Percentiles rank a stretch among this genome's conserved stretches.
phyloP scores from a whole-genome alignment of 1,140 invertebrate species.

The Ceratina japonica region DNA sequence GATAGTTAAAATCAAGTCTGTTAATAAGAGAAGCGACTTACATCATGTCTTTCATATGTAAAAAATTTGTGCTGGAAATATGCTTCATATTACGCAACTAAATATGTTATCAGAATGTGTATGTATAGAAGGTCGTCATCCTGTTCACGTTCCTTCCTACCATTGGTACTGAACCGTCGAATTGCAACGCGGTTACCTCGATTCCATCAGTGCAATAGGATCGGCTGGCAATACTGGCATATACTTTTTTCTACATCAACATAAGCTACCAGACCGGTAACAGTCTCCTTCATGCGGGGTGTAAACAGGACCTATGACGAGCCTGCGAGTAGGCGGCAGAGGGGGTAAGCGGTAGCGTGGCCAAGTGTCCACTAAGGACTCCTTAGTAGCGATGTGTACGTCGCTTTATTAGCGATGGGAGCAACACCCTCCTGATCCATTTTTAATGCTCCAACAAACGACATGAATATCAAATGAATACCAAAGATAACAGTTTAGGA shows the following conservation, averaged over 20 bases:
- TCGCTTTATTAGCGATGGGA: constrained; percentile 42
- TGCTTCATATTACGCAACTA: constrained; percentile 3
- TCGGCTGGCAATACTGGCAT: constrained; percentile 4
- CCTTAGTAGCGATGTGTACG: constrained; percentile 17
- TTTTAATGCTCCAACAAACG: not conserved
- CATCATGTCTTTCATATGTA: not conserved
- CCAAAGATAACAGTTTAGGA: not conserved
- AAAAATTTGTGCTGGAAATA: not conserved
- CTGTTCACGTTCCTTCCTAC: constrained; percentile 9
- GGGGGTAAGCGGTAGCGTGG: constrained; percentile 20
- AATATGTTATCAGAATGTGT: constrained; percentile 26
- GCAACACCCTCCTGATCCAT: constrained; percentile 10
- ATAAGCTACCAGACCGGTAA: constrained; percentile 46
- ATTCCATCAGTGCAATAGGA: constrained; percentile 41
- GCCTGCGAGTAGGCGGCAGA: constrained; percentile 15
- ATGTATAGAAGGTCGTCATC: constrained; percentile 23
- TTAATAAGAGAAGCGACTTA: not conserved
- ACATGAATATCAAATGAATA: constrained; percentile 3
- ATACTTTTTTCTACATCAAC: constrained; percentile 35
- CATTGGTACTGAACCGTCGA: constrained; percentile 32
- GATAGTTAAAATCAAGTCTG: not conserved
- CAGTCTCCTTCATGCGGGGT: constrained; percentile 43
- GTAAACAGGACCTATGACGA: constrained; percentile 49
- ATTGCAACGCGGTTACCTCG: constrained; percentile 39
- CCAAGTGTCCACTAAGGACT: constrained; percentile 37